These are phyloP conservation scores for Lottia scabra DNA, from an alignment of 2,888 invertebrate genomes.

Conservation along the genomic window DNA sequence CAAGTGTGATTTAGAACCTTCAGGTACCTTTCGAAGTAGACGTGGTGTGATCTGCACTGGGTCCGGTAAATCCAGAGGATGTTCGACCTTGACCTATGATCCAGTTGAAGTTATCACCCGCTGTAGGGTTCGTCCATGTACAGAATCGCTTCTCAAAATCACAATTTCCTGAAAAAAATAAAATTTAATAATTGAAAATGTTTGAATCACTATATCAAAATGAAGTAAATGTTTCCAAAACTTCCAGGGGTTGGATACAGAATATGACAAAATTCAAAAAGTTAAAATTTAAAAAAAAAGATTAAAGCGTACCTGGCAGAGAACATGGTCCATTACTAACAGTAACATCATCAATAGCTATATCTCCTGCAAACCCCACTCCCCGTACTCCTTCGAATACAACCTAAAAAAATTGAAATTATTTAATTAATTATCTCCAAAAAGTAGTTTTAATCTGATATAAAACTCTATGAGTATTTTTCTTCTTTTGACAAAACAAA, in stretches of 20 bases:
- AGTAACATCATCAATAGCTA: slow-evolving; percentile 58
- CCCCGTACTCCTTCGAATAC: slow-evolving; percentile 54
- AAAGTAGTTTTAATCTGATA: too few species aligned
- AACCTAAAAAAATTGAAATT: slow-evolving; percentile 34
- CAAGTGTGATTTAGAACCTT: too few species aligned
- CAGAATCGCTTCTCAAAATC: slow-evolving; percentile 61
- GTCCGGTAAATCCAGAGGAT: slow-evolving; percentile 45
- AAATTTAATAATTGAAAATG: too few species aligned
- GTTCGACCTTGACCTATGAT: slow-evolving; percentile 47
- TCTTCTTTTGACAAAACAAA: too few species aligned
- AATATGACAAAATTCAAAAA: too few species aligned
- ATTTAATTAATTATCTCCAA: too few species aligned
- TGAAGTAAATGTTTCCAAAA: too few species aligned
- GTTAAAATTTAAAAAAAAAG: not conserved
- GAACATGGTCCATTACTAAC: slow-evolving; percentile 46
- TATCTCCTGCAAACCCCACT: slow-evolving; percentile 45
- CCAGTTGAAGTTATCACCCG: slow-evolving; percentile 62
- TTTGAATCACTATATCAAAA: too few species aligned
- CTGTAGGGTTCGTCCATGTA: slow-evolving; percentile 49
- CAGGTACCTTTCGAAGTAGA: slow-evolving; percentile 36
- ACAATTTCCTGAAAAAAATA: slow-evolving; percentile 46
- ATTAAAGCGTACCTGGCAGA: slow-evolving; percentile 34
- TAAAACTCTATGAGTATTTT: too few species aligned
- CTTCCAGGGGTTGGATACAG: too few species aligned
- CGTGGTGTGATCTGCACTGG: slow-evolving; percentile 50